Conservation (phyloP, 2,113 vertebrate species). For the Podarcis raffonei region DNA sequence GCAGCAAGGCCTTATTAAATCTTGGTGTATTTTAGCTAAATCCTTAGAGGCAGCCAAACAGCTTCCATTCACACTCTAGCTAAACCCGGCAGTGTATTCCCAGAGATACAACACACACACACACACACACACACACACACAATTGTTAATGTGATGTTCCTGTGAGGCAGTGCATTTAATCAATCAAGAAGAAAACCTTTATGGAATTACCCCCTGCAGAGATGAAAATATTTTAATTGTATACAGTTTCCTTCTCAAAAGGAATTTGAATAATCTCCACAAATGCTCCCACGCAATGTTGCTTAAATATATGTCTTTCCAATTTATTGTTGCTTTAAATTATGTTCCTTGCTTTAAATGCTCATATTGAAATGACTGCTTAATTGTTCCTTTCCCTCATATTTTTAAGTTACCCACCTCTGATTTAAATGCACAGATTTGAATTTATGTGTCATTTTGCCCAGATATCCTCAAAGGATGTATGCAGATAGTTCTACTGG, state of each 20-base stretch:
- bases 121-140: constrained; percentile 35
- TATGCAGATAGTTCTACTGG: too few relatives aligned
- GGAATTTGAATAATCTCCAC: constrained; percentile 55
- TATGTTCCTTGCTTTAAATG: not conserved
- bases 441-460: constrained; percentile 3
- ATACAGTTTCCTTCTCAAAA: constrained; percentile 33
- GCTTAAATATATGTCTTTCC: constrained; percentile 12
- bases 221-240: constrained; percentile 56
- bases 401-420: not conserved
- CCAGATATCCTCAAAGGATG: not conserved
- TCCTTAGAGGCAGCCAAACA: constrained; percentile 34
- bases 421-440: constrained; percentile 11
- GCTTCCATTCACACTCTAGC: constrained; percentile 33
- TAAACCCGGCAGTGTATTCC: constrained; percentile 29
- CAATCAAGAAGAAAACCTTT: constrained; percentile 49
- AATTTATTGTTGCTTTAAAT: not conserved
- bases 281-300: constrained; percentile 27
- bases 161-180: constrained; percentile 46
- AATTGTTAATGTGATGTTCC: constrained; percentile 48
- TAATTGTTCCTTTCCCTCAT: not conserved
- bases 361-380: constrained; percentile 23
- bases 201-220: constrained; percentile 41
- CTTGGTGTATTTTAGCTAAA: not conserved
- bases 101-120: constrained; percentile 45
- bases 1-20: constrained; percentile 45